These are phyloP conservation scores for Parazoanthus swiftii DNA, from an alignment of 92 coral and sea anemone genomes.

Conservation along the genomic window DNA sequence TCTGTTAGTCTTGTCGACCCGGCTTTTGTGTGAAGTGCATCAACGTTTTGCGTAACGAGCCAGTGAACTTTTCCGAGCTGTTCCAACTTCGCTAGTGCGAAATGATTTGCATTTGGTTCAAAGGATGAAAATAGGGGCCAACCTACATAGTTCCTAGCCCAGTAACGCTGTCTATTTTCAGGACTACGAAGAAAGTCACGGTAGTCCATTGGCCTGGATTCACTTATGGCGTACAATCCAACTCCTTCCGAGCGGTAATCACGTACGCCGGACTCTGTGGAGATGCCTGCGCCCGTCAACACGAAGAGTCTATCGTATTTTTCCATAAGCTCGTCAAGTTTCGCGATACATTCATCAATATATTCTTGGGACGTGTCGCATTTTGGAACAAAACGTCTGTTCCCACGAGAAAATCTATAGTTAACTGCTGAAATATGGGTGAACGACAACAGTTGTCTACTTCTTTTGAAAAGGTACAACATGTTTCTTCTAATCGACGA, in stretches of 20 bases:
- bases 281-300: constrained; percentile 93
- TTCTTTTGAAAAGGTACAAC: constrained; percentile 13
- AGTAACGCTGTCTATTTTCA: constrained; percentile 71
- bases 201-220: constrained; percentile 83
- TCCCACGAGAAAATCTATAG: constrained; percentile 24
- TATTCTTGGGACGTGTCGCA: constrained; percentile 56
- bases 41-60: constrained; percentile 97
- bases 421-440: not conserved
- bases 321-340: constrained; percentile 67
- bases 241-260: constrained; percentile 95
- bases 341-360: constrained; percentile 52
- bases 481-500: not conserved
- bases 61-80: constrained; percentile 74
- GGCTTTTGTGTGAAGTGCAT: constrained; percentile 89
- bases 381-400: constrained; percentile 62
- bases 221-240: constrained; percentile 82
- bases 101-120: constrained; percentile 77
- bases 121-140: constrained; percentile 86
- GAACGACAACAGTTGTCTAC: constrained; percentile 1
- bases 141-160: constrained; percentile 97
- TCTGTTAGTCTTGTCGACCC: constrained; percentile 83
- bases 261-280: constrained; percentile 96
- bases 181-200: constrained; percentile 77
- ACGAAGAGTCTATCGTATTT: constrained; percentile 71
- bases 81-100: constrained; percentile 76